These are phyloP conservation scores for Festucalex cinctus DNA, from an alignment of 2,113 vertebrate species.

Conservation along the genomic window DNA sequence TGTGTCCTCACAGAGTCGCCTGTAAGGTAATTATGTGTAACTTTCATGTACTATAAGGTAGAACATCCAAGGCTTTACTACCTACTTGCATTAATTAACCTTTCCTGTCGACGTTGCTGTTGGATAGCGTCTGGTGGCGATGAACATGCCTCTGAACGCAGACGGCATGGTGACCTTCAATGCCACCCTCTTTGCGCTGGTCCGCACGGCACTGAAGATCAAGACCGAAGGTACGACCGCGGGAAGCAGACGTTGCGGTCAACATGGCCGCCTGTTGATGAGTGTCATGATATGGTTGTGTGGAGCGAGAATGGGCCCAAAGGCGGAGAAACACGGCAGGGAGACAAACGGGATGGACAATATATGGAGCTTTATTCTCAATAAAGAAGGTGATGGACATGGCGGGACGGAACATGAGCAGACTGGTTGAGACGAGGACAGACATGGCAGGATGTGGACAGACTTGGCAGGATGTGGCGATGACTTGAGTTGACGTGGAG, in stretches of 20 bases:
- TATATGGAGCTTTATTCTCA: too few species aligned
- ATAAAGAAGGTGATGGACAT: too few species aligned
- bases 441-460: too few species aligned
- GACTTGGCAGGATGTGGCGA: too few species aligned
- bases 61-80: background rate
- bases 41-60: background rate
- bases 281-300: too few species aligned
- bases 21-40: slow-evolving; percentile 78
- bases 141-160: slow-evolving; percentile 89
- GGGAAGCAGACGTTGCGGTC: background rate
- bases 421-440: too few species aligned
- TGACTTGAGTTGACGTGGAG: too few species aligned
- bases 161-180: slow-evolving; percentile 91
- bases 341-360: too few species aligned
- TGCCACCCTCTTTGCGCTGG: slow-evolving; percentile 87
- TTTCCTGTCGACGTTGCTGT: background rate
- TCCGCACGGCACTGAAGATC: slow-evolving; percentile 87
- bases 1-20: slow-evolving; percentile 78
- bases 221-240: slow-evolving; percentile 80
- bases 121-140: slow-evolving; percentile 83
- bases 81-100: background rate
- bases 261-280: background rate
- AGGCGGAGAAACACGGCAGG: too few species aligned
- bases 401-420: too few species aligned
- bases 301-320: too few species aligned